A percentile compares a stretch with the other conserved stretches of the same genome.
Conservation (phyloP, 2,888 invertebrate species). For the Subacronicta megacephala region DNA sequence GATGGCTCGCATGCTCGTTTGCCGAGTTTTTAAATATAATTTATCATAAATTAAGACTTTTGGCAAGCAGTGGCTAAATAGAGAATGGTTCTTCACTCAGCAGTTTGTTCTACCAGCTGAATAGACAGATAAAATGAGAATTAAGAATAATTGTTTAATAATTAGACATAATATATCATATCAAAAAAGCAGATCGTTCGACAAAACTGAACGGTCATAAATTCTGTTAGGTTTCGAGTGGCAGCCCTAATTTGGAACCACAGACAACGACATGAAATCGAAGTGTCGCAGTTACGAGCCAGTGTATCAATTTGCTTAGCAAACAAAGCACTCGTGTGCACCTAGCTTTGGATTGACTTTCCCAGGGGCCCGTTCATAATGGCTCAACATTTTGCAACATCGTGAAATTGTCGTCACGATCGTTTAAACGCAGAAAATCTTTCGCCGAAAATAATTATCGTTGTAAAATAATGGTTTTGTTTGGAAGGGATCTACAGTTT, state of each 20-base stretch:
- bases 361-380: background rate
- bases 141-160: too few relatives aligned
- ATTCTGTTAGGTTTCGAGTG: background rate
- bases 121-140: too few relatives aligned
- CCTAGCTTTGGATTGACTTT: constrained; percentile 25
- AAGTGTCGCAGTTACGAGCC: constrained; percentile 20
- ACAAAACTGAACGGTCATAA: background rate
- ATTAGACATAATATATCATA: too few relatives aligned
- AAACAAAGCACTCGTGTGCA: constrained; percentile 29
- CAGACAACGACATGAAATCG: constrained; percentile 17
- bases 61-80: too few relatives aligned
- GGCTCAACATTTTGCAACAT: background rate
- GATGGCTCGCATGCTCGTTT: too few relatives aligned
- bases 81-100: too few relatives aligned
- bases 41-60: too few relatives aligned
- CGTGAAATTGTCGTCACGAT: background rate
- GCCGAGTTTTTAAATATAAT: too few relatives aligned
- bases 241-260: constrained; percentile 4
- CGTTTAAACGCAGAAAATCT: background rate
- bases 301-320: constrained; percentile 42
- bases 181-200: too few relatives aligned
- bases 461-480: too few relatives aligned
- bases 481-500: too few relatives aligned
- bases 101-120: too few relatives aligned
- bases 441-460: background rate